Evolutionary conservation across 1,140 invertebrate species (phyloP), one percentile per base, ranked within the genome.

Genomic region (Globodera rostochiensis): DNA sequence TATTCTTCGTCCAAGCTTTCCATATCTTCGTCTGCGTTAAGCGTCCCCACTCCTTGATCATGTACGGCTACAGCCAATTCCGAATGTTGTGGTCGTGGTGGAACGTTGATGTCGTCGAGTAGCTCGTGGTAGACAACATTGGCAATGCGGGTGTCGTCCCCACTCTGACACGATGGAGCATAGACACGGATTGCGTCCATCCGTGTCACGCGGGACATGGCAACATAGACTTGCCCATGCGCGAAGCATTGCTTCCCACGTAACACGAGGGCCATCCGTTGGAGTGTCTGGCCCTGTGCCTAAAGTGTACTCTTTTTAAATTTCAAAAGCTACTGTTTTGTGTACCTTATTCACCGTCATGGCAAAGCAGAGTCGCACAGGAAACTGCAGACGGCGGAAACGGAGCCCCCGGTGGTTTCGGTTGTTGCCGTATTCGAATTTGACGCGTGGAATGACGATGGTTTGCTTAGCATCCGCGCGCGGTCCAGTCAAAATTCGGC

Each of bases 281-380:
- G 64, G 5, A 90, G 74, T 4, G 90, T 83, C 86, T 92, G 91
- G 19, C 92, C 91, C 88, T 93, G 92, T 9, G 91, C 84, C 88
- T 73, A 2, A n/a, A 60, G 19, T 36, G 1, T 36, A 60, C 15
- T 15, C 1, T 60, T 60, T 19, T 60, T 15, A 15, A 60, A 6
- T 53, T 19, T 15, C 11, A 60, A 60, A 19, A 60, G n/a, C 57
- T 6, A 60, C 57, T 6, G 15, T 13, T 60, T 60, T 60, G 11
- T 60, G 11, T 21, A 73, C 71, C 49, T 92, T 92, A 85, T 92
- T 92, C 6, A 93, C 91, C 0, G 92, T 91, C 88, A 92, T 92
- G 36, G 91, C 90, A 87, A 92, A 92, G 6, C 87, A 84, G 3
- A 91, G 78, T 79, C 90, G 84, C 0, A 93, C 64, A 21, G 91